These are phyloP conservation scores for Cynopterus brachyotis DNA, from an alignment of 2,113 vertebrate species.

Conservation along the genomic window DNA sequence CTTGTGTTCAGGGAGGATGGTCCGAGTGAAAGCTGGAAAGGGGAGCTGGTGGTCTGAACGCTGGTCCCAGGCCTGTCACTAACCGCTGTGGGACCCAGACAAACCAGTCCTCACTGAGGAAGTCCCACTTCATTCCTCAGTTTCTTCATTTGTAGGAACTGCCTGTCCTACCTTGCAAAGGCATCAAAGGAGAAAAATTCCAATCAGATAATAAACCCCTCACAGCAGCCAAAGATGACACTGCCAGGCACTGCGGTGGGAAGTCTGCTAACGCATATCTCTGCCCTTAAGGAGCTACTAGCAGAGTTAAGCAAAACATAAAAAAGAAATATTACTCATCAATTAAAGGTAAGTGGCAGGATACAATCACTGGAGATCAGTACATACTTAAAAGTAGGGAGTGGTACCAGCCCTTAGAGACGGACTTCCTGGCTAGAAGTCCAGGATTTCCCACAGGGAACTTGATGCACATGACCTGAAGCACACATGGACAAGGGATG, in stretches of 20 bases:
- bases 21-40: background rate
- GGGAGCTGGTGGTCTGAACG: background rate
- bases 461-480: accelerated
- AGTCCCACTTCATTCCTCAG: background rate
- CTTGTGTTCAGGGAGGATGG: background rate
- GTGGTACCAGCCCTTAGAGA: background rate
- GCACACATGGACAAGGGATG: background rate
- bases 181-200: background rate
- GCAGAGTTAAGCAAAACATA: background rate
- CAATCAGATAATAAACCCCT: background rate
- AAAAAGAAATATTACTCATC: background rate
- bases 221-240: background rate
- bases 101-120: background rate
- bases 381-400: background rate
- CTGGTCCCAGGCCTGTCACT: background rate
- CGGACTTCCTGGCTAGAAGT: background rate
- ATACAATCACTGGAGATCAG: background rate
- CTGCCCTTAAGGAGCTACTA: background rate
- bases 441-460: background rate
- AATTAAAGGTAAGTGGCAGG: background rate
- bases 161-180: background rate
- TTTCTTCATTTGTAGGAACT: background rate
- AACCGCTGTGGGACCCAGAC: background rate
- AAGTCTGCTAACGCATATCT: background rate
- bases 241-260: accelerated